Evolutionary conservation across 2,113 vertebrate genomes (phyloP).

Genomic region (Corythornis madagascariensis): DNA sequence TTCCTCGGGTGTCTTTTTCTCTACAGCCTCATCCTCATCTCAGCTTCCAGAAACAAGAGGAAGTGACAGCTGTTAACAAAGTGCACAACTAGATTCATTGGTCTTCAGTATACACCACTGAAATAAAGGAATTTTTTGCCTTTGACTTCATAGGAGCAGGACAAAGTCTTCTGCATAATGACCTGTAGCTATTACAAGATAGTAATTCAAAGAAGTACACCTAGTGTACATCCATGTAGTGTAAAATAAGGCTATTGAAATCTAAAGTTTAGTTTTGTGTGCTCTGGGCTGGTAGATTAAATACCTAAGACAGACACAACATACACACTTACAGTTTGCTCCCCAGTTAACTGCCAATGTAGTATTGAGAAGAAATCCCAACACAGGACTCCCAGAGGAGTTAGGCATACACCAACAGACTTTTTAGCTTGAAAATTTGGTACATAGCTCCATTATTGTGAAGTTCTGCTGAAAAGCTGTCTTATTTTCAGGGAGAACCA

Average conservation of each 20-base stretch:
- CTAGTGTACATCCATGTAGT: neutral
- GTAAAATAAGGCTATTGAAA: neutral
- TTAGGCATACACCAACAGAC: neutral
- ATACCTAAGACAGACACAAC: neutral
- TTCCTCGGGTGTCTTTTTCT: neutral
- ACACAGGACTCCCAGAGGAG: neutral
- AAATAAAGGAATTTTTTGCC: neutral
- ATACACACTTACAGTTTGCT: neutral
- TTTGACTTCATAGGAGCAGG: neutral
- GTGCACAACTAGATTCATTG: neutral
- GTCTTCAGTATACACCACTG: neutral
- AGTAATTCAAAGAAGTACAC: neutral
- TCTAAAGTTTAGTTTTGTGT: neutral
- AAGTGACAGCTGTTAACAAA: neutral
- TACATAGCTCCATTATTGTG: neutral
- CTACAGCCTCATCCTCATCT: neutral
- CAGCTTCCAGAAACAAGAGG: neutral
- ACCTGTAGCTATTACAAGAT: neutral
- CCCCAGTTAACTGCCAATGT: neutral
- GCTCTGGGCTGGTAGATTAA: neutral
- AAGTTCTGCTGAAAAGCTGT: neutral
- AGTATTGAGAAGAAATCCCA: neutral
- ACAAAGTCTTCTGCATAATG: neutral
- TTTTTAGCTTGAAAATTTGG: neutral
- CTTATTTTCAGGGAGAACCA: neutral